Conservation (phyloP, 2,888 invertebrate species). For the Mellilla xanthometata region DNA sequence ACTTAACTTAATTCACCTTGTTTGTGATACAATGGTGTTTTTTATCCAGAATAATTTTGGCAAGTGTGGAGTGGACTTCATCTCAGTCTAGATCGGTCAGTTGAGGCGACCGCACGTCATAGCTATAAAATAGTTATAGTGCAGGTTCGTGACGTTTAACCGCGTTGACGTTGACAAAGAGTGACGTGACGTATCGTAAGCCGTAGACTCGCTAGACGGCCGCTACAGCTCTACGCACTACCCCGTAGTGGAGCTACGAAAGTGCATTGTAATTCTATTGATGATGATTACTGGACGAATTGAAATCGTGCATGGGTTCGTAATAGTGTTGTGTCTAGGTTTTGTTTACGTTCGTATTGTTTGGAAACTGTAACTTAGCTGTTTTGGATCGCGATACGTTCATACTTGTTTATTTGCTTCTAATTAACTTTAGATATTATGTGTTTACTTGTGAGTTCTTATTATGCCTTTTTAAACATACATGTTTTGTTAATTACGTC, state of each 20-base stretch:
- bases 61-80: constrained; percentile 52
- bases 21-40: constrained; percentile 59
- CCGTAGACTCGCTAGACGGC: constrained; percentile 30
- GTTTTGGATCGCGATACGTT: no score
- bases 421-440: no score
- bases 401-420: no score
- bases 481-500: no score
- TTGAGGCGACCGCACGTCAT: constrained; percentile 61
- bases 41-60: constrained; percentile 60
- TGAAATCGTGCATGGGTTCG: not conserved
- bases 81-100: constrained; percentile 69
- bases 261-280: not conserved
- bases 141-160: constrained; percentile 39
- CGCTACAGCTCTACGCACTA: constrained; percentile 34
- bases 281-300: not conserved
- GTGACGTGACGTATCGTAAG: constrained; percentile 38
- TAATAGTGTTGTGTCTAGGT: not conserved
- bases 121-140: constrained; percentile 39
- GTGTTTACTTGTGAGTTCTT: no score
- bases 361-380: no score
- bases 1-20: constrained; percentile 56
- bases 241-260: constrained; percentile 20
- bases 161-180: constrained; percentile 33
- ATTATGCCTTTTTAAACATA: no score
- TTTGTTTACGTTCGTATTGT: not conserved